Evolutionary conservation across 1,140 invertebrate genomes (phyloP).

Genomic region (Dysdera silvatica): DNA sequence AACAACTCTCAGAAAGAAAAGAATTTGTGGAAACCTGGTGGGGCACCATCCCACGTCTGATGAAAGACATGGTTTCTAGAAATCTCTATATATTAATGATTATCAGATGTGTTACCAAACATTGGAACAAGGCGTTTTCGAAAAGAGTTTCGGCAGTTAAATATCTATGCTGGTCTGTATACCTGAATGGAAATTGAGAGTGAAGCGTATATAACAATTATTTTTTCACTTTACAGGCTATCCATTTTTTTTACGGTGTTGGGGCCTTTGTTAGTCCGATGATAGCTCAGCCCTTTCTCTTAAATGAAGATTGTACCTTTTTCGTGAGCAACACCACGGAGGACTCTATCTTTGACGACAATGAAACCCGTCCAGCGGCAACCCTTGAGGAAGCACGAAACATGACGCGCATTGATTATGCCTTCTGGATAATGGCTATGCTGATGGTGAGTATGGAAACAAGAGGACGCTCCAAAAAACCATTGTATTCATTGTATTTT

Average conservation of each 20-base stretch:
- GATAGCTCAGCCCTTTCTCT: constrained; percentile 48
- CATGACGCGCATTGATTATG: constrained; percentile 43
- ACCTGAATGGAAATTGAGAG: no score
- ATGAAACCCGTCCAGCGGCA: constrained; percentile 10
- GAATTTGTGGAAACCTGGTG: no score
- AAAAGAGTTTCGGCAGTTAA: no score
- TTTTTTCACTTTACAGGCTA: constrained; percentile 39
- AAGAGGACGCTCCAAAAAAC: constrained; percentile 9
- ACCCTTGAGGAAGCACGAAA: constrained; percentile 21
- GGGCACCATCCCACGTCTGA: no score
- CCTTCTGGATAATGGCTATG: constrained; percentile 48
- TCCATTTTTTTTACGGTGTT: constrained; percentile 51
- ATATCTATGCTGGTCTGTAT: no score
- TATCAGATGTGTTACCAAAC: no score
- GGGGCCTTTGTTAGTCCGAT: constrained; percentile 51
- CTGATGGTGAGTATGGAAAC: constrained; percentile 42
- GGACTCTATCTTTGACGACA: not conserved
- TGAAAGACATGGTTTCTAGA: no score
- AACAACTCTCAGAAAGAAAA: no score
- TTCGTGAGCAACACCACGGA: constrained; percentile 27
- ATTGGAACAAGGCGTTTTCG: no score
- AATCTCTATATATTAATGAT: no score
- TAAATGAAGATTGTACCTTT: constrained; percentile 44
- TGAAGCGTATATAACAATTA: not conserved
- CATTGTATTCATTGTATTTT: not conserved